Evolutionary conservation across 1,140 invertebrate species (phyloP).

Genomic region (Drosophila insularis): DNA sequence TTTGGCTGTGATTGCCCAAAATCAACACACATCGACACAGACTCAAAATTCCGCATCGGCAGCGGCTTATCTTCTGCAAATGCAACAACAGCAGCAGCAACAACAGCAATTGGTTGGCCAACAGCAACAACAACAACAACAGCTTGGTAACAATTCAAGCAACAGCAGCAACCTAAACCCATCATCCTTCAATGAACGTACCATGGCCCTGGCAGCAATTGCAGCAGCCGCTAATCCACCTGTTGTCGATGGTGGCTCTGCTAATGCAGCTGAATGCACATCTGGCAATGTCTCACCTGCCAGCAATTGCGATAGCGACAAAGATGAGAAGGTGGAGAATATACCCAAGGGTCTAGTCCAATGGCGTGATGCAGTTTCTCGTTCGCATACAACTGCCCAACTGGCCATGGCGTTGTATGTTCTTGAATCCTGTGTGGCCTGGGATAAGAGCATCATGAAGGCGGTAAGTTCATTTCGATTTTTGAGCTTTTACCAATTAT

Average conservation of each 20-base stretch:
- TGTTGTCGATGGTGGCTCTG: conserved; percentile 15
- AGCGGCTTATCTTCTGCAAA: conserved; percentile 68
- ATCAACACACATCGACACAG: conserved; percentile 72
- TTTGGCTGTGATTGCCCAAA: conserved; percentile 80
- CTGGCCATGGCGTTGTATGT: conserved; percentile 95
- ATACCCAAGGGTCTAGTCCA: conserved; percentile 89
- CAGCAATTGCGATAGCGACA: conserved; percentile 77
- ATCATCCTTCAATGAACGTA: conserved; percentile 72
- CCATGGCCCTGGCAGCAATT: conserved; percentile 74
- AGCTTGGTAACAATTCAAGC: conserved; percentile 32
- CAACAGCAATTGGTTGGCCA: conserved; percentile 44
- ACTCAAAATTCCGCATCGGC: conserved; percentile 77
- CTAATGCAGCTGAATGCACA: conserved; percentile 40
- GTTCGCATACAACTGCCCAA: conserved; percentile 93
- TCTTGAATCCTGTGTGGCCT: conserved; percentile 95
- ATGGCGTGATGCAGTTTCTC: conserved; percentile 94
- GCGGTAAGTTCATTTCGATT: conserved; percentile 88
- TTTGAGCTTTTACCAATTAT: conserved; percentile 21
- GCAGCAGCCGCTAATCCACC: conserved; percentile 49
- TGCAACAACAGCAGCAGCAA: conserved; percentile 78
- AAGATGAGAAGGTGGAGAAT: conserved; percentile 80
- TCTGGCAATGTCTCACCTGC: conserved; percentile 74
- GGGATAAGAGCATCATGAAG: conserved; percentile 99
- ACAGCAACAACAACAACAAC: conserved; percentile 57
- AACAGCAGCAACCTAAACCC: conserved; percentile 57